Evolutionary conservation across 2,888 invertebrate genomes (phyloP).

Genomic region (Ceriagrion tenellum): DNA sequence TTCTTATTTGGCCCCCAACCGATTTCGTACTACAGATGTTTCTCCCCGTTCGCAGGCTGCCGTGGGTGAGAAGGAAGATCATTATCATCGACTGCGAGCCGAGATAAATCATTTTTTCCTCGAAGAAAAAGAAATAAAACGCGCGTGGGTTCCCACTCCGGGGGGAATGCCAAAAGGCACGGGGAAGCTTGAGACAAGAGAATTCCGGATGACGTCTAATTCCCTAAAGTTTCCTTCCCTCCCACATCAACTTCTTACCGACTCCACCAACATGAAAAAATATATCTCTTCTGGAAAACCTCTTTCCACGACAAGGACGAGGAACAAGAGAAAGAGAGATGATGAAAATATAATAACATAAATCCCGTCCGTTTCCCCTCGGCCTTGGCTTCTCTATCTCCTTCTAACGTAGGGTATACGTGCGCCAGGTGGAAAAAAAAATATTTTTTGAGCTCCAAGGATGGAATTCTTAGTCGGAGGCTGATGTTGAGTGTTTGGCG

Average conservation of each 20-base stretch:
- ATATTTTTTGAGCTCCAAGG: background rate
- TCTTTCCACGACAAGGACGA: background rate
- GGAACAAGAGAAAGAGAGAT: background rate
- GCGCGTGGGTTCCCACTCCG: background rate
- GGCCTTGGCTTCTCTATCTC: slow-evolving; percentile 13
- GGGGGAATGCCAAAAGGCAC: background rate
- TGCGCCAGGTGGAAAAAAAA: background rate
- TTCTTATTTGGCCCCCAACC: background rate
- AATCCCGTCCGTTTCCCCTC: background rate
- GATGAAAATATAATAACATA: background rate
- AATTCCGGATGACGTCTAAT: slow-evolving; percentile 4
- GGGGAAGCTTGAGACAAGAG: background rate
- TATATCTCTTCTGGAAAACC: background rate
- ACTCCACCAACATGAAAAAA: background rate
- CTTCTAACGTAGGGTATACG: background rate
- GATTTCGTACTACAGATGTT: background rate
- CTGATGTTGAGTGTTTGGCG: background rate
- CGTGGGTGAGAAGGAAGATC: background rate
- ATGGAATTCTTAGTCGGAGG: background rate
- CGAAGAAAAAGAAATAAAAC: background rate
- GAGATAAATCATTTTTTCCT: background rate
- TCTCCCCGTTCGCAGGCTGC: background rate
- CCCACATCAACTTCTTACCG: background rate
- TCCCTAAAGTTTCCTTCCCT: background rate
- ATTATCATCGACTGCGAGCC: background rate